Evolutionary conservation across 2,797 vertebrate genomes (phyloP).

Genomic region (Sphaeramia orbicularis): DNA sequence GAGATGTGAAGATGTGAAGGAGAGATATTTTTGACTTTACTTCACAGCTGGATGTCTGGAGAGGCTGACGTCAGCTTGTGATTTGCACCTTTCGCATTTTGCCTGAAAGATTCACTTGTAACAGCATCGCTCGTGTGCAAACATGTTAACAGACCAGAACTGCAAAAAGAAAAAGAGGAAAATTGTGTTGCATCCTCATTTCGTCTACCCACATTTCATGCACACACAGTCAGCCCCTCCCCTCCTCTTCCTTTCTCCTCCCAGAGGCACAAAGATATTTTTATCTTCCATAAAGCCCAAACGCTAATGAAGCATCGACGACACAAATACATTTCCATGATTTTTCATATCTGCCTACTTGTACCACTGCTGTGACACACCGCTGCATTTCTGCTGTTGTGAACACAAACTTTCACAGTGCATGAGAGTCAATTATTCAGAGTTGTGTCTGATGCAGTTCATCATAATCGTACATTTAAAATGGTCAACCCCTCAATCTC

Average conservation of each 20-base stretch:
- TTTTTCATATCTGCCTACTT: constrained; percentile 38
- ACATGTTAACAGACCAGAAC: constrained; percentile 1
- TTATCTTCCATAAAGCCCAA: constrained; percentile 75
- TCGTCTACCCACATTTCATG: constrained; percentile 17
- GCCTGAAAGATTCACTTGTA: constrained; percentile 18
- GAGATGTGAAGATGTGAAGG: constrained; percentile 3
- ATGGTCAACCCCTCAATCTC: not conserved
- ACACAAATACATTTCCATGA: constrained; percentile 67
- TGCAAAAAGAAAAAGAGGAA: not conserved
- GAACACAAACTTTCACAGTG: constrained; percentile 23
- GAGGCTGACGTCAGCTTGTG: constrained; percentile 34
- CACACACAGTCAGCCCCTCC: constrained; percentile 38
- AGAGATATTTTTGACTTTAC: constrained; percentile 57
- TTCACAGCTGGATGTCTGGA: constrained; percentile 31
- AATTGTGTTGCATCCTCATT: constrained; percentile 17
- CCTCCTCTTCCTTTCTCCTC: constrained; percentile 56
- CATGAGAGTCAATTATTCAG: not conserved
- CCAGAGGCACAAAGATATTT: constrained; percentile 81
- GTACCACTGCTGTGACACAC: constrained; percentile 22
- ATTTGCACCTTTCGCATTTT: constrained; percentile 47
- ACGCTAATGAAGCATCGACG: constrained; percentile 78
- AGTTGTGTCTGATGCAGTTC: not conserved
- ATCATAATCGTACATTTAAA: constrained; percentile 6
- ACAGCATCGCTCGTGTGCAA: not conserved
- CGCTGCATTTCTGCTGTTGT: constrained; percentile 2